Evolutionary conservation across 2,888 invertebrate species (phyloP).

Genomic region (Lapara coniferarum): DNA sequence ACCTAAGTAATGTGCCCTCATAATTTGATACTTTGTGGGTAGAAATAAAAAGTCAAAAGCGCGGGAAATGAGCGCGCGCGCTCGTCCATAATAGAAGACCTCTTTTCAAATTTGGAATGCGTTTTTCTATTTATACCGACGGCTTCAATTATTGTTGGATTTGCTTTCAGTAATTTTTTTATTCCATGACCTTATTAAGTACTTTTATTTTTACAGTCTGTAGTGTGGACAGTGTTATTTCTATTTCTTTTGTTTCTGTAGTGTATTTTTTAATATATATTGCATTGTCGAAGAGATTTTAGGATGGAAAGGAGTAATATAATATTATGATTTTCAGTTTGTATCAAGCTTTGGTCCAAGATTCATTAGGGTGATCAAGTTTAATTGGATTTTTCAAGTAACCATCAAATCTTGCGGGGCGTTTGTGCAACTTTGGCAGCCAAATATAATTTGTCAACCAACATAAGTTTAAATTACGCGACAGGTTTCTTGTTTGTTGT

Average conservation of each 20-base stretch:
- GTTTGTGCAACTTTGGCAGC: no score
- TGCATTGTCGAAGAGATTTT: no score
- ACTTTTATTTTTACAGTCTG: neutral
- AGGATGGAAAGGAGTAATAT: no score
- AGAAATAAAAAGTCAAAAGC: constrained; percentile 38
- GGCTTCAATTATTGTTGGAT: constrained; percentile 31
- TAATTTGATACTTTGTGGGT: constrained; percentile 3
- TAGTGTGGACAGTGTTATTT: neutral
- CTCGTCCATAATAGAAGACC: constrained; percentile 47
- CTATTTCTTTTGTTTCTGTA: neutral
- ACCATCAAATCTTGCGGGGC: no score
- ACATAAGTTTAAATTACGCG: no score
- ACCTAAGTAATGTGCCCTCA: neutral
- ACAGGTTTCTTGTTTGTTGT: no score
- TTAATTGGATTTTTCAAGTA: no score
- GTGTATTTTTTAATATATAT: neutral
- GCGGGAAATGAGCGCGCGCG: constrained; percentile 54
- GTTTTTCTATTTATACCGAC: constrained; percentile 26
- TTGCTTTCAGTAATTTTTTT: constrained; percentile 14
- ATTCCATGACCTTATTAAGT: neutral
- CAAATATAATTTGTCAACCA: no score
- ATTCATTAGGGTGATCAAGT: no score
- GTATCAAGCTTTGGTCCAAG: no score
- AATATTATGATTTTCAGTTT: no score
- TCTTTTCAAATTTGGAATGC: constrained; percentile 50